Conservation (phyloP, 2,888 invertebrate genomes). For the Disparrhopalites patrizii region DNA sequence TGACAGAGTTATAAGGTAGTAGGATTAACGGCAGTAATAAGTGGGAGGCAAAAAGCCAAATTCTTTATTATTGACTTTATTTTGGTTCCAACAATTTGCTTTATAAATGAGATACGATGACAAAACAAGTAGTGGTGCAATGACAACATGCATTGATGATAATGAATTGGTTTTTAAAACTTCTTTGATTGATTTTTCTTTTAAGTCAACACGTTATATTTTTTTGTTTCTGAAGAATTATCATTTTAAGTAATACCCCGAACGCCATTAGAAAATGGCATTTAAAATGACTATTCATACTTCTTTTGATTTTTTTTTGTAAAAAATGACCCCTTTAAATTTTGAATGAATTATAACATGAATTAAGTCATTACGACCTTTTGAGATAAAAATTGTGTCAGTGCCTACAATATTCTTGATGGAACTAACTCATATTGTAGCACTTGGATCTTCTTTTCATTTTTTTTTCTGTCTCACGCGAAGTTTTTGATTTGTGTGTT, state of each 20-base stretch:
- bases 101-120: constrained; percentile 26
- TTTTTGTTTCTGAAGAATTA: constrained; percentile 13
- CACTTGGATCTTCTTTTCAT: no score
- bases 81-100: constrained; percentile 30
- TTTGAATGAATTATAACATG: not conserved
- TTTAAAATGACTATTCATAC: constrained; percentile 27
- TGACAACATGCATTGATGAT: not conserved
- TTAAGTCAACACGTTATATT: not conserved
- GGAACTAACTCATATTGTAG: constrained; percentile 18
- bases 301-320: constrained; percentile 6
- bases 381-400: no score
- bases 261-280: constrained; percentile 7
- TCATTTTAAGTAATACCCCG: constrained; percentile 25
- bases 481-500: constrained; percentile 6
- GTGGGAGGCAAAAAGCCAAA: constrained; percentile 22
- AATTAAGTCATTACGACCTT: no score
- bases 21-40: not conserved
- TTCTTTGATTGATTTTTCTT: not conserved
- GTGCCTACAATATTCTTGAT: constrained; percentile 2
- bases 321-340: not conserved
- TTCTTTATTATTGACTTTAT: constrained; percentile 35
- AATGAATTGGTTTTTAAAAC: not conserved
- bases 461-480: no score
- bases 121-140: constrained; percentile 13
- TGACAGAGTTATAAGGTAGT: no score